Base-by-base conservation (phyloP, 2,888 invertebrate species). In the Embidobia sp. region DNA sequence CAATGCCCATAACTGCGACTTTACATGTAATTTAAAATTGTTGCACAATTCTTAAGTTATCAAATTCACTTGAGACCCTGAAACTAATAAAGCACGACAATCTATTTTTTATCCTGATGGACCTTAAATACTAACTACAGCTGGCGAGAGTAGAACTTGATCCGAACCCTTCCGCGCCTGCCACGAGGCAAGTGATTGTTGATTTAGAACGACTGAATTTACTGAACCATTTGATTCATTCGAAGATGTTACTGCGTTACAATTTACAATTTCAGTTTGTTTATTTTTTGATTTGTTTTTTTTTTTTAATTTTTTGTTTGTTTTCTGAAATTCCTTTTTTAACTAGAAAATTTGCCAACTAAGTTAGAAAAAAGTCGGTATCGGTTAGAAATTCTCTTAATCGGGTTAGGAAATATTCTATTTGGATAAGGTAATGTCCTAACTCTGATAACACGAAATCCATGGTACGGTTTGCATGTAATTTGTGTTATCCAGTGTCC, bases 61-160 rank as follows among this genome's bases (percentile, higher is more conserved):
- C 19, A 42, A 22, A 18, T 19, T 42, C 6, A 42, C 19, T 10
- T 42, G 42, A 1, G 10, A 42, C 1, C 22, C 42, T 2, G 42
- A 42, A n/a, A n/a, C n/a, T 22, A 49, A 31, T 1, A 49, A 8
- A 2, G 49, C 49, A 2, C 49, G 49, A 31, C 49, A 49, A 16
- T 49, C 31, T 6, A 49, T 5, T 8, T 10, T 29, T 31, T 27
- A 3, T 3, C 31, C 31, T 7, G 5, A 29, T 16, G 3, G 49
- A 31, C 18, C 10, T 5, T 18, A n/a, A 10, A 49, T 31, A 31
- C 18, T 6, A 31, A 49, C 18, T 4, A 49, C 18, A 3, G 31
- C 49, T 18, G 49, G 29, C 1, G 49, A 31, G 4, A 49, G 13
- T 1, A 49, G 11, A 18, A 31, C 49, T 13, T 31, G 49, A 49